These are phyloP conservation scores for Agrochola litura DNA, from an alignment of 2,888 invertebrate genomes.

Conservation along the genomic window DNA sequence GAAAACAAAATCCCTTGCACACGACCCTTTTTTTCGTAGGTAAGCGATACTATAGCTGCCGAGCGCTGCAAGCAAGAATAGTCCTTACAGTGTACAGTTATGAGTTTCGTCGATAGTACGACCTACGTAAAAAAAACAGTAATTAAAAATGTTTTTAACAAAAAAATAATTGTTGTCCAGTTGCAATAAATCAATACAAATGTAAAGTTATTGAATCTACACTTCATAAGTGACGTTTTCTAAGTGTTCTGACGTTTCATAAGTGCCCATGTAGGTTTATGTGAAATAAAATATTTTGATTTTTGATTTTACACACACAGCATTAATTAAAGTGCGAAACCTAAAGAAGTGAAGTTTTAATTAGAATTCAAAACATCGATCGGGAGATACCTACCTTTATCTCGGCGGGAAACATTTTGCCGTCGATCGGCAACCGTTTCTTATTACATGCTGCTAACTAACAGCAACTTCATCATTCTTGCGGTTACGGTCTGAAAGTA, in stretches of 20 bases:
- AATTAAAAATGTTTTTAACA: not conserved
- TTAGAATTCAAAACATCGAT: slow-evolving; percentile 43
- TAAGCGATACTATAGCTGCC: no score
- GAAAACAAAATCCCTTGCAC: no score
- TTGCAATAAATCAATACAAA: not conserved
- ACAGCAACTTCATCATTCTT: slow-evolving; percentile 26
- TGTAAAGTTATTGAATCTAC: not conserved
- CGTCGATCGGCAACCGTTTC: slow-evolving; percentile 31
- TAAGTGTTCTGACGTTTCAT: no score
- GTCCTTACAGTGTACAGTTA: no score
- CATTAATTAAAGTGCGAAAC: not conserved
- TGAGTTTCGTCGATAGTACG: no score
- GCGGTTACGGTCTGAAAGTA: slow-evolving; percentile 19
- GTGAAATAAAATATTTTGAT: no score
- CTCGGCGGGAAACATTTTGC: slow-evolving; percentile 39
- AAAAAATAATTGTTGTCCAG: no score
- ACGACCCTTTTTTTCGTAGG: no score
- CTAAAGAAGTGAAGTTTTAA: slow-evolving; percentile 42
- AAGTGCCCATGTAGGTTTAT: no score
- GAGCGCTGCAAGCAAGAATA: no score
- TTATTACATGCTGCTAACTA: slow-evolving; percentile 20
- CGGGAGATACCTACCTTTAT: slow-evolving; percentile 41
- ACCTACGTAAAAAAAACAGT: not conserved
- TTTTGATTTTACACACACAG: no score
- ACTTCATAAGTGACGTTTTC: no score